A percentile compares a stretch with the other conserved stretches of the same genome.
Evolutionary conservation across 2,797 vertebrate species (phyloP).

Genomic region (Platalea minor): DNA sequence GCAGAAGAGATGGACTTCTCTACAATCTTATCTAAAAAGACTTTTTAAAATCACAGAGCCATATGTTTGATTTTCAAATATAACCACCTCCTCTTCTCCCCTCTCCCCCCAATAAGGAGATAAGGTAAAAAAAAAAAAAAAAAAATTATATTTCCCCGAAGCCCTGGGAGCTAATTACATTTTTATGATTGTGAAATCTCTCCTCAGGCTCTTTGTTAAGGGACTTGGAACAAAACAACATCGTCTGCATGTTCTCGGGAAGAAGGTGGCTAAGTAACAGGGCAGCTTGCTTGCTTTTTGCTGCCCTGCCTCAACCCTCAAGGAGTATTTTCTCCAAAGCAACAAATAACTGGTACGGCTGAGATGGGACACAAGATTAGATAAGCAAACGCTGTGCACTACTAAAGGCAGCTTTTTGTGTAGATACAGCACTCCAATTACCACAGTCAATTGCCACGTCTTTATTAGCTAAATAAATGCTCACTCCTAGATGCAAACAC

Average conservation of each 20-base stretch:
- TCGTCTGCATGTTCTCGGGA: neutral
- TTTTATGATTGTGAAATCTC: conserved; percentile 16
- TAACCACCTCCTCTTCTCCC: neutral
- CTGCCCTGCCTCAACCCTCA: neutral
- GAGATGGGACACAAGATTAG: neutral
- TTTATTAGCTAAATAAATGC: neutral
- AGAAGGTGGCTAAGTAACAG: neutral
- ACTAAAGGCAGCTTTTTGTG: neutral
- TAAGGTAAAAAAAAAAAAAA: neutral
- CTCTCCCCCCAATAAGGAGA: neutral
- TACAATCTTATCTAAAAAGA: neutral
- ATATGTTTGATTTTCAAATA: neutral
- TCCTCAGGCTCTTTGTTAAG: neutral
- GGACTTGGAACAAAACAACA: neutral
- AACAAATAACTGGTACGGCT: neutral
- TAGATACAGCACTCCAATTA: neutral
- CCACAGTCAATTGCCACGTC: neutral
- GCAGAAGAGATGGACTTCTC: neutral
- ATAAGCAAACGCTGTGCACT: neutral
- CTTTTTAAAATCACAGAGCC: neutral
- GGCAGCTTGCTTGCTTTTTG: neutral
- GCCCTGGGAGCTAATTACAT: neutral
- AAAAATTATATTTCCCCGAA: neutral
- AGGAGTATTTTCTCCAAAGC: neutral
- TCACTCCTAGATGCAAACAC: neutral